Percentiles rank a stretch among this genome's conserved stretches.
phyloP scores from a whole-genome alignment of 2,888 invertebrate species.

The Melipona beecheii region DNA sequence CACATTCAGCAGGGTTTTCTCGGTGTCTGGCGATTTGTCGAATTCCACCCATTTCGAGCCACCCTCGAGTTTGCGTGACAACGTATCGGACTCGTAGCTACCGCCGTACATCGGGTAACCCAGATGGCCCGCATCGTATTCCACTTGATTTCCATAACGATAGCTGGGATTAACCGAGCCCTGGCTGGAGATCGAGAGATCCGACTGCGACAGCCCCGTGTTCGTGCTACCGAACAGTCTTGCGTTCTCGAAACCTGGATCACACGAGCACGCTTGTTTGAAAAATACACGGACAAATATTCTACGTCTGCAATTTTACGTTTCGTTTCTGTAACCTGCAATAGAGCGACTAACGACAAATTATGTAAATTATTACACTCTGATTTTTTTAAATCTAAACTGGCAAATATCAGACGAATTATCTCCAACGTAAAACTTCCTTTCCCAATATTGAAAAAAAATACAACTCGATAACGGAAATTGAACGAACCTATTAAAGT shows the following conservation, averaged over 20 bases:
- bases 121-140: slow-evolving; percentile 90
- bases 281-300: too few relatives aligned
- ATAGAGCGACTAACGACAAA: too few relatives aligned
- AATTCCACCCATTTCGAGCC: slow-evolving; percentile 82
- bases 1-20: slow-evolving; percentile 78
- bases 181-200: slow-evolving; percentile 90
- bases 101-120: slow-evolving; percentile 88
- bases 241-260: slow-evolving; percentile 77
- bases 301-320: too few relatives aligned
- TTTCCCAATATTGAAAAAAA: too few relatives aligned
- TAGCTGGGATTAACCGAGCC: slow-evolving; percentile 90
- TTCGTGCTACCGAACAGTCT: slow-evolving; percentile 87
- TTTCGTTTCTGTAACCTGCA: too few relatives aligned
- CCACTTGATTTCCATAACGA: slow-evolving; percentile 91
- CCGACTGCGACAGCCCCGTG: slow-evolving; percentile 93
- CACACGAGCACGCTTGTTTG: neutral
- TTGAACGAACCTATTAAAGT: too few relatives aligned
- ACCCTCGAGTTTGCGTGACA: slow-evolving; percentile 76
- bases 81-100: slow-evolving; percentile 85
- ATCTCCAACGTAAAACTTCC: too few relatives aligned
- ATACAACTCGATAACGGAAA: too few relatives aligned
- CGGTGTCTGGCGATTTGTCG: slow-evolving; percentile 82
- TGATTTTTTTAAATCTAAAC: too few relatives aligned
- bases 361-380: too few relatives aligned
- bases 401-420: too few relatives aligned